These are phyloP conservation scores for Fopius arisanus DNA, from an alignment of 1,140 invertebrate species.

Conservation along the genomic window DNA sequence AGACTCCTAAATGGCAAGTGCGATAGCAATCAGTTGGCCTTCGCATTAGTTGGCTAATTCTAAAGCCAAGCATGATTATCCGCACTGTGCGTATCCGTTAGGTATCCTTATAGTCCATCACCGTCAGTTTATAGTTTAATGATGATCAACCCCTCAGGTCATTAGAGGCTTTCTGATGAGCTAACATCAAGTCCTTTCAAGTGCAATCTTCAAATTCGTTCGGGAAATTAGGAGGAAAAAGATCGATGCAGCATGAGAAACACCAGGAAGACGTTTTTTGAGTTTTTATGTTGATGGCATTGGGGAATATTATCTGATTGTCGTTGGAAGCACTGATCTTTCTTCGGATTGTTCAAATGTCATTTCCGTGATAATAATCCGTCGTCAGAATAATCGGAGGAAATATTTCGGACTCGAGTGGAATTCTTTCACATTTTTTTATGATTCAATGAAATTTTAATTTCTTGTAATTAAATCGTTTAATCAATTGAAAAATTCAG, in stretches of 20 bases:
- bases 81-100: slow-evolving; percentile 23
- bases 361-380: background rate
- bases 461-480: too few relatives aligned
- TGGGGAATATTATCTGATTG: background rate
- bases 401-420: too few relatives aligned
- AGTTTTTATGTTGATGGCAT: background rate
- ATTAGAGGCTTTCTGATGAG: background rate
- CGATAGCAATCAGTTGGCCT: slow-evolving; percentile 42
- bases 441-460: too few relatives aligned
- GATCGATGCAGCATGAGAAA: background rate
- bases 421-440: too few relatives aligned
- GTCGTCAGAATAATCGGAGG: too few relatives aligned
- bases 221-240: background rate
- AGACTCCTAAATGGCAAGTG: slow-evolving; percentile 38
- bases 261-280: background rate
- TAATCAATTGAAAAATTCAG: too few relatives aligned
- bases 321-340: background rate
- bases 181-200: background rate
- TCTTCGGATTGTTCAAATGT: background rate
- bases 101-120: slow-evolving; percentile 13
- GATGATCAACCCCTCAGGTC: slow-evolving; percentile 1
- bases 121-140: slow-evolving; percentile 31
- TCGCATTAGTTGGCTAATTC: slow-evolving; percentile 48
- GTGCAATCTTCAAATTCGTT: background rate
- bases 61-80: slow-evolving; percentile 43